These are phyloP conservation scores for Pungitius pungitius DNA, from an alignment of 2,113 vertebrate species.

Conservation along the genomic window DNA sequence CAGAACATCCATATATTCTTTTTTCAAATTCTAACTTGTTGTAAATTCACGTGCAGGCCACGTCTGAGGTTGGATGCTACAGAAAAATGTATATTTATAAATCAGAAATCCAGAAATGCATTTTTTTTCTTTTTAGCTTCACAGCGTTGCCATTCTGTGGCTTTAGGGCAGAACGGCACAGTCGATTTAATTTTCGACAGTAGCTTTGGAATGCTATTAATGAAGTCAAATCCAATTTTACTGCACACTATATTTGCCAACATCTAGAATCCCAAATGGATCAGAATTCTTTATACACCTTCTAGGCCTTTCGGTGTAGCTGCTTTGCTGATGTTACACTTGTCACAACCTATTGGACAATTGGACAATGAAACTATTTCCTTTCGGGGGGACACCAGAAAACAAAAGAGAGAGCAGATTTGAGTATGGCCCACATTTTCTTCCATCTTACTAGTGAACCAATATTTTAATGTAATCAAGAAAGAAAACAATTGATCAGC, in stretches of 20 bases:
- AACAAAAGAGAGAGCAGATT: background rate
- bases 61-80: background rate
- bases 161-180: background rate
- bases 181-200: slow-evolving; percentile 20
- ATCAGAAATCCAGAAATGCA: background rate
- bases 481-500: slow-evolving; percentile 5
- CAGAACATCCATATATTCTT: background rate
- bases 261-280: slow-evolving; percentile 5
- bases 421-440: background rate
- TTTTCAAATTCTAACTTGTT: background rate
- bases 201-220: slow-evolving; percentile 20
- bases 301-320: slow-evolving; percentile 39
- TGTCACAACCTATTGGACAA: background rate
- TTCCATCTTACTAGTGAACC: background rate
- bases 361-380: background rate
- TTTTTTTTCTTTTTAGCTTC: background rate
- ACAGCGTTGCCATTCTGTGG: background rate
- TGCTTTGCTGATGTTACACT: slow-evolving; percentile 8
- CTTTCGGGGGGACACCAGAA: background rate
- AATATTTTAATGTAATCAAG: slow-evolving; percentile 17
- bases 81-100: background rate
- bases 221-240: slow-evolving; percentile 22
- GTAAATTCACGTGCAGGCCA: background rate
- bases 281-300: slow-evolving; percentile 36
- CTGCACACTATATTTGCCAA: slow-evolving; percentile 1